Evolutionary conservation across 92 coral and sea anemone genomes (phyloP).

Genomic region (Porites lobata): DNA sequence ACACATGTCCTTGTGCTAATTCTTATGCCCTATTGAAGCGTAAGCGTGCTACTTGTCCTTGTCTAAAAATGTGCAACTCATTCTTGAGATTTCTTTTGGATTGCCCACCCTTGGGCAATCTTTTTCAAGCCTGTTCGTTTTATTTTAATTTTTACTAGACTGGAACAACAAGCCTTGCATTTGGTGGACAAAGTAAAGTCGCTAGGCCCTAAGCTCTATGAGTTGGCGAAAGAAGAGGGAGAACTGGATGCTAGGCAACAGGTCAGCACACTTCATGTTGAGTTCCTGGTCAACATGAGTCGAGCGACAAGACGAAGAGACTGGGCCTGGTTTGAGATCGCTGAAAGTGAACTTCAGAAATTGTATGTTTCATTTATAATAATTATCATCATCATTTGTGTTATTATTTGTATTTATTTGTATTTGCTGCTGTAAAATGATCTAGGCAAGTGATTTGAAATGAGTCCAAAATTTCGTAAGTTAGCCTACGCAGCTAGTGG

Average conservation of each 20-base stretch:
- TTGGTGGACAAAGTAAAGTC: constrained; percentile 74
- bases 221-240: constrained; percentile 37
- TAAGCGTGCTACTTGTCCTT: too few species aligned
- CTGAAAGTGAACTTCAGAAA: constrained; percentile 80
- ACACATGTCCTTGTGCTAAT: too few species aligned
- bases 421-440: too few species aligned
- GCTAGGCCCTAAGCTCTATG: constrained; percentile 44
- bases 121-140: not conserved
- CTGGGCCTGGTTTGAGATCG: constrained; percentile 98
- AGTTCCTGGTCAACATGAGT: constrained; percentile 89
- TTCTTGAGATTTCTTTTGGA: too few species aligned
- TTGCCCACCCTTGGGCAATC: too few species aligned
- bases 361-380: constrained; percentile 65
- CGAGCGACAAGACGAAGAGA: constrained; percentile 93
- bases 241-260: constrained; percentile 62
- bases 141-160: constrained; percentile 29
- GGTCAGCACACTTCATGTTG: constrained; percentile 77
- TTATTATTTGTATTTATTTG: too few species aligned
- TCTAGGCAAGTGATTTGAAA: too few species aligned
- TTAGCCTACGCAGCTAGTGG: too few species aligned
- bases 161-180: constrained; percentile 80
- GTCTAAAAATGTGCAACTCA: too few species aligned
- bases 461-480: too few species aligned
- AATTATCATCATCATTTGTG: too few species aligned
- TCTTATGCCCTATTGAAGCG: too few species aligned